phyloP scores from a whole-genome alignment of 2,113 vertebrate genomes.

The Dicentrarchus labrax region DNA sequence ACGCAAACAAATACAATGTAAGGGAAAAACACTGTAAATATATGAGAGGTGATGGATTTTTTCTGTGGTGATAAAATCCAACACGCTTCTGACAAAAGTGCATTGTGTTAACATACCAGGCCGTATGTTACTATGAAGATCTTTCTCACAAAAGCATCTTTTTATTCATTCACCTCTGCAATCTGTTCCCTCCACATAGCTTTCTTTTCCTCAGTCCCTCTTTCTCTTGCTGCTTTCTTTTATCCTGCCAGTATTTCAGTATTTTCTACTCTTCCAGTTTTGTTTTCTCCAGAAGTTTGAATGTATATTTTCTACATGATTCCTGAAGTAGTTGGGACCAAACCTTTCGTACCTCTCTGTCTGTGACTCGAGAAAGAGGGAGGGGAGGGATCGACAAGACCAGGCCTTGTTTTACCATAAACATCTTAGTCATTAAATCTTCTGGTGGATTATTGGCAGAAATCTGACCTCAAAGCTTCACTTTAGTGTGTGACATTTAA shows the following conservation, averaged over 20 bases:
- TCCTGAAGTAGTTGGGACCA: slow-evolving; percentile 90
- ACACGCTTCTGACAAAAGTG: slow-evolving; percentile 70
- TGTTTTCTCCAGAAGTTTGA: slow-evolving; percentile 88
- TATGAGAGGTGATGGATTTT: slow-evolving; percentile 55
- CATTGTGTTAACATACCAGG: slow-evolving; percentile 58
- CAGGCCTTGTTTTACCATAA: slow-evolving; percentile 35
- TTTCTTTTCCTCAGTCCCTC: slow-evolving; percentile 33
- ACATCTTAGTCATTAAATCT: slow-evolving; percentile 44
- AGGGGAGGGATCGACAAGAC: slow-evolving; percentile 35
- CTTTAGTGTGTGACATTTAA: slow-evolving; percentile 45
- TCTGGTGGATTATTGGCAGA: slow-evolving; percentile 30
- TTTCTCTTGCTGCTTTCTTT: slow-evolving; percentile 48
- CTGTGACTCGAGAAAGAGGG: slow-evolving; percentile 56
- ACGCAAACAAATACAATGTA: slow-evolving; percentile 44
- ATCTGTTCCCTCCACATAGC: neutral
- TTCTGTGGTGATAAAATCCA: slow-evolving; percentile 56
- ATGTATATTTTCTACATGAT: slow-evolving; percentile 94
- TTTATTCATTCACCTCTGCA: slow-evolving; percentile 32
- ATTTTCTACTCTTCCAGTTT: slow-evolving; percentile 84
- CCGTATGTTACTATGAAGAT: slow-evolving; percentile 61
- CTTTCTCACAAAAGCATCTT: slow-evolving; percentile 40
- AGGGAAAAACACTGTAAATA: slow-evolving; percentile 70
- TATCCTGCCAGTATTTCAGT: slow-evolving; percentile 47
- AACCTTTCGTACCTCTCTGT: slow-evolving; percentile 78
- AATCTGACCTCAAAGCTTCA: slow-evolving; percentile 37